A percentile compares a stretch with the other conserved stretches of the same genome.
Conservation (phyloP, 2,113 vertebrate genomes). For the Athene noctua region DNA sequence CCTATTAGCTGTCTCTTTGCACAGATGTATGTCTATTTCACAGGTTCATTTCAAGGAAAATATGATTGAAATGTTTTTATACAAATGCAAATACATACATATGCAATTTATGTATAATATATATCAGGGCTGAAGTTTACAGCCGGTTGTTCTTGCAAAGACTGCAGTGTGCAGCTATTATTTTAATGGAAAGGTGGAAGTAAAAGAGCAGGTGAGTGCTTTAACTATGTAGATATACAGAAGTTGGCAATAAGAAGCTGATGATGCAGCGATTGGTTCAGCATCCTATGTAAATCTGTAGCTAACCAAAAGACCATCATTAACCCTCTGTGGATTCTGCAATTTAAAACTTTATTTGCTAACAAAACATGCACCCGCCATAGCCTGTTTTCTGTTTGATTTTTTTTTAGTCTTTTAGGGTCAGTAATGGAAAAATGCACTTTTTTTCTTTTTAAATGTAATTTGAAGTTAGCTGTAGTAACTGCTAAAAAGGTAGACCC, state of each 20-base stretch:
- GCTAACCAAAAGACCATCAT: not conserved
- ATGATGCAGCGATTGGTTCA: not conserved
- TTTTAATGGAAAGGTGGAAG: slow-evolving; percentile 58
- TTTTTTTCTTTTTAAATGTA: not conserved
- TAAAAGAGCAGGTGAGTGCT: slow-evolving; percentile 9
- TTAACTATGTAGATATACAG: not conserved
- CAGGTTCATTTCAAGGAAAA: slow-evolving; percentile 38
- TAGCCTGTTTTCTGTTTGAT: not conserved
- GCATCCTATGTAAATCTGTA: not conserved
- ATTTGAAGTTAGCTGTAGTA: not conserved
- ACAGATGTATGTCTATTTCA: slow-evolving; percentile 46
- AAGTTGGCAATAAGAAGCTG: slow-evolving; percentile 45
- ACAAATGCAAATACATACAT: slow-evolving; percentile 30
- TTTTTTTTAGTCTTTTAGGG: not conserved
- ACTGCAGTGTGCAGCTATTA: slow-evolving; percentile 15
- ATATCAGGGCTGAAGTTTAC: slow-evolving; percentile 31
- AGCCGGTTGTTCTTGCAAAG: slow-evolving; percentile 40
- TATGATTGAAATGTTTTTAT: slow-evolving; percentile 49
- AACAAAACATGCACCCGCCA: not conserved
- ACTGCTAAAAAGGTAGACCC: not conserved
- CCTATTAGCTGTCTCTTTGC: slow-evolving; percentile 39
- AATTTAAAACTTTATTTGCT: not conserved
- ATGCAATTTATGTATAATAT: slow-evolving; percentile 38
- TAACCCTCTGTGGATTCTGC: not conserved
- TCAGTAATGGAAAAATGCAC: not conserved